phyloP scores from a whole-genome alignment of 2,888 invertebrate genomes.

The Dastarcus helophoroides region DNA sequence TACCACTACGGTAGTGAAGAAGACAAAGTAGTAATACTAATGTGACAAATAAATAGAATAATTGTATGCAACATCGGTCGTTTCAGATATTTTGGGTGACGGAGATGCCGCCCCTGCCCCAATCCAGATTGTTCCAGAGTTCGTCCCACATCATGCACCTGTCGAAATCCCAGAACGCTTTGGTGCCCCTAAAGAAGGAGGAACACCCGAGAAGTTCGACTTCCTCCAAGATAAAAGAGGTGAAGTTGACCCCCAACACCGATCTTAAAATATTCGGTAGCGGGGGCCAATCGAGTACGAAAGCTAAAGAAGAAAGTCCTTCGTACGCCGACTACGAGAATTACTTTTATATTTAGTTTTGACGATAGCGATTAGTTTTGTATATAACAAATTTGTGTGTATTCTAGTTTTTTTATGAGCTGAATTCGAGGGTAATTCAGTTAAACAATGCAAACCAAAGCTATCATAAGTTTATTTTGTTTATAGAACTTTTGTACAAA shows the following conservation, averaged over 20 bases:
- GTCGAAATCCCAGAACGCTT: constrained; percentile 32
- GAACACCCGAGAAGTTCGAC: constrained; percentile 13
- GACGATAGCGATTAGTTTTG: no score
- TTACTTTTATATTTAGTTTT: constrained; percentile 51
- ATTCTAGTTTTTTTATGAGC: background rate
- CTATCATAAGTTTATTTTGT: no score
- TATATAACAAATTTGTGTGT: no score
- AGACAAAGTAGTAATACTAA: no score
- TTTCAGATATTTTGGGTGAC: constrained; percentile 48
- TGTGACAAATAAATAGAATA: no score
- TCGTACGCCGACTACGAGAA: constrained; percentile 54
- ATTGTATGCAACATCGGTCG: no score
- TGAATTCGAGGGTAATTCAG: no score
- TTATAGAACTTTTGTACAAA: no score
- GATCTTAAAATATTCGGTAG: constrained; percentile 27
- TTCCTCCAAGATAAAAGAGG: constrained; percentile 11
- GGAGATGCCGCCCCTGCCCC: constrained; percentile 38
- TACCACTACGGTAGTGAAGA: no score
- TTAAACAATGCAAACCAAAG: no score
- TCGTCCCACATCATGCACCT: constrained; percentile 27
- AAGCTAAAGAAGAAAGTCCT: constrained; percentile 27
- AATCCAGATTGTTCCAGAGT: constrained; percentile 30
- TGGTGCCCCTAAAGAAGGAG: constrained; percentile 25
- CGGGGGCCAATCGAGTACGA: constrained; percentile 21
- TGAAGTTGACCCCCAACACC: constrained; percentile 12